Evolutionary conservation across 2,797 vertebrate genomes (phyloP).

Genomic region (Apodemus agrarius): DNA sequence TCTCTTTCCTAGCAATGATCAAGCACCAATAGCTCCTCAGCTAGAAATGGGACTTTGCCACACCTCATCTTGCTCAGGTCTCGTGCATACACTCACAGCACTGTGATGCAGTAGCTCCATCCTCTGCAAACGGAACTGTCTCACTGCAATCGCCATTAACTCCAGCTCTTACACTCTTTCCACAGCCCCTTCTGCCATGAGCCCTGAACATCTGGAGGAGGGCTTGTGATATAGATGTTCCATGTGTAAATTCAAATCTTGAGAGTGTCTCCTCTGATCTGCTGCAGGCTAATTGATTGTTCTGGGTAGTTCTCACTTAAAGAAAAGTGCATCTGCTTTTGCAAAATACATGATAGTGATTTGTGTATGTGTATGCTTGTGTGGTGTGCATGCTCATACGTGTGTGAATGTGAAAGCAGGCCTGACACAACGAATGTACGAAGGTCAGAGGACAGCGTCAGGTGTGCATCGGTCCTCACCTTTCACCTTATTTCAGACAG

Average conservation of each 20-base stretch:
- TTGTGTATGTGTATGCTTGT: neutral
- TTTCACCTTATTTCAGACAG: neutral
- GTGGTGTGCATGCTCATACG: neutral
- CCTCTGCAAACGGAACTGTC: neutral
- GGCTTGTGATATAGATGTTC: neutral
- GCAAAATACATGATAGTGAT: neutral
- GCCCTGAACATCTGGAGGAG: neutral
- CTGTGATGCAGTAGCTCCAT: neutral
- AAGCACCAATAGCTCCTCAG: neutral
- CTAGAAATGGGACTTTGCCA: neutral
- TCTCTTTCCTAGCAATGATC: neutral
- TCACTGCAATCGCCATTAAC: neutral
- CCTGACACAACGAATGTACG: neutral
- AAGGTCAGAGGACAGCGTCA: neutral
- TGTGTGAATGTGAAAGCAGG: neutral
- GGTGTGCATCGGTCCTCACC: neutral
- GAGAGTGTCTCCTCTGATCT: neutral
- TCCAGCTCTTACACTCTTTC: neutral
- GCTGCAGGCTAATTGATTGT: neutral
- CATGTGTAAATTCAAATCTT: neutral
- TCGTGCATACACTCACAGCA: neutral
- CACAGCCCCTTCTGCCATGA: neutral
- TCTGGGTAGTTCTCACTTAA: neutral
- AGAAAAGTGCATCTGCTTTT: neutral
- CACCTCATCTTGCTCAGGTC: neutral